These are phyloP conservation scores for Sternarchorhynchus goeldii DNA, from an alignment of 2,797 vertebrate species.

Conservation along the genomic window DNA sequence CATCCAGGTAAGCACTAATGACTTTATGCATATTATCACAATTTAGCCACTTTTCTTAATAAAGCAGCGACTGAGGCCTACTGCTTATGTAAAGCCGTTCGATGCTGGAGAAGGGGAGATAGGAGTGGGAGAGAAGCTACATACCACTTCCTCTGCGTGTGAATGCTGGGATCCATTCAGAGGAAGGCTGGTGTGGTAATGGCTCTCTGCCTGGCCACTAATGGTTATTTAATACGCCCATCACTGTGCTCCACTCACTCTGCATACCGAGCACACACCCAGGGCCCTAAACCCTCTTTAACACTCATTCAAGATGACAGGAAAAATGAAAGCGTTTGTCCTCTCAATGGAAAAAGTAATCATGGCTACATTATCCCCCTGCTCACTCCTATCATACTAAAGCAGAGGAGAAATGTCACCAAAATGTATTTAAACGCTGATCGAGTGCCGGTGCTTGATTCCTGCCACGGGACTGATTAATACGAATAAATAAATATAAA, in stretches of 20 bases:
- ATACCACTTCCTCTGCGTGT: conserved; percentile 82
- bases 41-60: conserved; percentile 29
- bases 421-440: conserved; percentile 91
- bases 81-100: conserved; percentile 43
- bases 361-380: conserved; percentile 89
- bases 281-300: conserved; percentile 71
- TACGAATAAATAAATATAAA: conserved; percentile 72
- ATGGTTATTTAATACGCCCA: conserved; percentile 90
- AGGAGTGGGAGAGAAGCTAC: conserved; percentile 59
- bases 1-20: conserved; percentile 25
- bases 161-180: conserved; percentile 86
- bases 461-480: conserved; percentile 88
- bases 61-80: conserved; percentile 47
- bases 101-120: conserved; percentile 60
- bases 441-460: conserved; percentile 85
- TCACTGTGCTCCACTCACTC: conserved; percentile 83
- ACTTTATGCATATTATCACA: conserved; percentile 17
- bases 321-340: conserved; percentile 91
- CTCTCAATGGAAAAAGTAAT: conserved; percentile 92
- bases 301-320: conserved; percentile 93
- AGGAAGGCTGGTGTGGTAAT: conserved; percentile 77
- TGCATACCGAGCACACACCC: conserved; percentile 79
- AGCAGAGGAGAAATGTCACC: conserved; percentile 89
- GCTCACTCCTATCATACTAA: conserved; percentile 89
- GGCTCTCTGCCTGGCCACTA: conserved; percentile 82